These are phyloP conservation scores for Eristalinus sepulchralis DNA, from an alignment of 2,888 invertebrate genomes.

Conservation along the genomic window DNA sequence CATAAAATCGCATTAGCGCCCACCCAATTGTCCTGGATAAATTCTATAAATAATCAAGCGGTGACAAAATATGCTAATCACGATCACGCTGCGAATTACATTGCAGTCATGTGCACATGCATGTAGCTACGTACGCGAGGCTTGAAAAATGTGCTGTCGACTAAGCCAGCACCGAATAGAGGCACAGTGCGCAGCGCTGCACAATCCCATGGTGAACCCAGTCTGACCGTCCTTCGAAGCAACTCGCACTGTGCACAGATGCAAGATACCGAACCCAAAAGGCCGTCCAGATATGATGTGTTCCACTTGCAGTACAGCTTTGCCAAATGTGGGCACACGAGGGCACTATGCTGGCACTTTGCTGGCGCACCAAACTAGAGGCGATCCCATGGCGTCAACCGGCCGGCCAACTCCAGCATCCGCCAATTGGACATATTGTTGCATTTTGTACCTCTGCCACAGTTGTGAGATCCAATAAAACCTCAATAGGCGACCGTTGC, in stretches of 20 bases:
- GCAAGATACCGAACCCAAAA: constrained; percentile 63
- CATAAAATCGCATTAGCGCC: constrained; percentile 70
- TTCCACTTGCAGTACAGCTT: constrained; percentile 64
- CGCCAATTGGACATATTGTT: constrained; percentile 67
- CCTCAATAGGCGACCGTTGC: constrained; percentile 46
- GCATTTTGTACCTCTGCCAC: constrained; percentile 55
- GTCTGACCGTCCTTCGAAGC: constrained; percentile 64
- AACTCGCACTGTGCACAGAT: constrained; percentile 48
- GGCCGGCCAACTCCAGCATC: constrained; percentile 55
- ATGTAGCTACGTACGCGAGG: not conserved
- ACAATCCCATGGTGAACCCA: constrained; percentile 8
- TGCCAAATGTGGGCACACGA: constrained; percentile 69
- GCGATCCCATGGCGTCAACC: constrained; percentile 63
- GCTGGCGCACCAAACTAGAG: not conserved
- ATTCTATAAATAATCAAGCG: constrained; percentile 70
- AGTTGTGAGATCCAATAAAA: constrained; percentile 60
- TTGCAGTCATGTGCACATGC: constrained; percentile 42
- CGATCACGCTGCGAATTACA: constrained; percentile 66
- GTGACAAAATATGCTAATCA: constrained; percentile 72
- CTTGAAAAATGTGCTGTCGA: constrained; percentile 24
- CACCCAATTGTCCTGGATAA: constrained; percentile 71
- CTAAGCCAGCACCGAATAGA: not conserved
- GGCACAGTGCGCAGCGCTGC: not conserved
- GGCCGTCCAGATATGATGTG: constrained; percentile 65
- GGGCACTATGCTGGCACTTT: not conserved